phyloP scores from a whole-genome alignment of 2,113 vertebrate genomes.

The Eurystomus gularis region DNA sequence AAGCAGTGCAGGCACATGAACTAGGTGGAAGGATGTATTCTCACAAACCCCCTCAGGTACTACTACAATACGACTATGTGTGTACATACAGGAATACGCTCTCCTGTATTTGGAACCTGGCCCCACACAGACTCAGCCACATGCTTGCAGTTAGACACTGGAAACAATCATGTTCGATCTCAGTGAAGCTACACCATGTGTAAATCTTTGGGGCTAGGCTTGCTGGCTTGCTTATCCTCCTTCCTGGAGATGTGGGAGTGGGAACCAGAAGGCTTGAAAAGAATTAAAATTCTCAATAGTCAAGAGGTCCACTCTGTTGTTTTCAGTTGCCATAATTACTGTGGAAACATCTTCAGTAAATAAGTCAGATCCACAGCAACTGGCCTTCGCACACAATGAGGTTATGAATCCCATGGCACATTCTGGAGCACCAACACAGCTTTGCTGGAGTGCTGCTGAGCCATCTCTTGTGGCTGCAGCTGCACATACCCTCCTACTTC shows the following conservation, averaged over 20 bases:
- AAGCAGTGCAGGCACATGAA: not conserved
- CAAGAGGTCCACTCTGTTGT: not conserved
- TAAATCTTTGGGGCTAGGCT: not conserved
- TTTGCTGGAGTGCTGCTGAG: not conserved
- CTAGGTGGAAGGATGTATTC: too few species aligned
- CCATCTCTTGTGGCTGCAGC: not conserved
- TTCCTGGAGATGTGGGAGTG: not conserved
- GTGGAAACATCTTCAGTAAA: not conserved
- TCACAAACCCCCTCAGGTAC: not conserved
- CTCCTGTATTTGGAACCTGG: not conserved
- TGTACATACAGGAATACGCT: not conserved
- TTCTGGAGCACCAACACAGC: not conserved
- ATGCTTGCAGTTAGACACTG: not conserved
- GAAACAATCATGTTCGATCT: not conserved
- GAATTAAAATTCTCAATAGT: not conserved
- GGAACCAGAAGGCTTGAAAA: not conserved
- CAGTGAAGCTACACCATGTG: not conserved
- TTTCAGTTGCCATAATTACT: not conserved
- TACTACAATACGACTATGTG: not conserved
- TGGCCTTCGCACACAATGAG: not conserved
- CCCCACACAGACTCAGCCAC: not conserved
- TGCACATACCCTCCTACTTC: not conserved
- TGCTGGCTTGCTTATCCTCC: not conserved
- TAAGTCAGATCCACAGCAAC: not conserved
- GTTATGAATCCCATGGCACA: rapidly evolving